A percentile compares a stretch with the other conserved stretches of the same genome.
Evolutionary conservation across 2,888 invertebrate species (phyloP).

Genomic region (Megalurothrips usitatus): DNA sequence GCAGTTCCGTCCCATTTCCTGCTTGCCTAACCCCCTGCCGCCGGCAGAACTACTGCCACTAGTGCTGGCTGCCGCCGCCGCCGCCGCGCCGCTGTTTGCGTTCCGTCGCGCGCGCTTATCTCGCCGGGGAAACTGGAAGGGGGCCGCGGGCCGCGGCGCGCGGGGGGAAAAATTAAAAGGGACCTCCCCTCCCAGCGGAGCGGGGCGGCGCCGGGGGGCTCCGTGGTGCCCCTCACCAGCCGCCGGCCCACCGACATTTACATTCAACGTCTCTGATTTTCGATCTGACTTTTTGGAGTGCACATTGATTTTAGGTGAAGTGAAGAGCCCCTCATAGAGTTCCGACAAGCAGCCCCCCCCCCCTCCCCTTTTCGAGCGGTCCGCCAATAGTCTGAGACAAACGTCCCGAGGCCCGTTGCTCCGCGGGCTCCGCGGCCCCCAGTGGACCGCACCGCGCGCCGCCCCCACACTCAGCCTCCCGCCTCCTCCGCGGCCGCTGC

Average conservation of each 20-base stretch:
- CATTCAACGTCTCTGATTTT: too few relatives aligned
- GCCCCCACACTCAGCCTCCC: neutral
- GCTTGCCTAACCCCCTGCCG: neutral
- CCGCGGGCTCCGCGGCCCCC: too few relatives aligned
- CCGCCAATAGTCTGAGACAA: too few relatives aligned
- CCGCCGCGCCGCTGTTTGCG: neutral
- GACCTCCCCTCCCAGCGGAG: neutral
- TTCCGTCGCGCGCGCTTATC: constrained; percentile 12
- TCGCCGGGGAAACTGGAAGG: neutral
- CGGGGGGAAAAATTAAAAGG: neutral
- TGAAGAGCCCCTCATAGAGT: too few relatives aligned
- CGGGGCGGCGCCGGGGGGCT: neutral
- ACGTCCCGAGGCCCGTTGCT: too few relatives aligned
- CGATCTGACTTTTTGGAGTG: too few relatives aligned
- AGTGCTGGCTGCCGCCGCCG: neutral
- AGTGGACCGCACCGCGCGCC: neutral
- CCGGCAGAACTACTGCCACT: neutral
- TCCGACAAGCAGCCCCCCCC: too few relatives aligned
- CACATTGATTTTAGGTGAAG: too few relatives aligned
- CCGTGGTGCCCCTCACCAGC: too few relatives aligned
- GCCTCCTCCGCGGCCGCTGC: neutral
- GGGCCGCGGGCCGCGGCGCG: neutral
- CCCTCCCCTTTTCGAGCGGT: too few relatives aligned
- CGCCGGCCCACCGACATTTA: too few relatives aligned
- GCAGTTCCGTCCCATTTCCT: constrained; percentile 9